Evolutionary conservation across 2,797 vertebrate species (phyloP).

Genomic region (Squalus acanthias): DNA sequence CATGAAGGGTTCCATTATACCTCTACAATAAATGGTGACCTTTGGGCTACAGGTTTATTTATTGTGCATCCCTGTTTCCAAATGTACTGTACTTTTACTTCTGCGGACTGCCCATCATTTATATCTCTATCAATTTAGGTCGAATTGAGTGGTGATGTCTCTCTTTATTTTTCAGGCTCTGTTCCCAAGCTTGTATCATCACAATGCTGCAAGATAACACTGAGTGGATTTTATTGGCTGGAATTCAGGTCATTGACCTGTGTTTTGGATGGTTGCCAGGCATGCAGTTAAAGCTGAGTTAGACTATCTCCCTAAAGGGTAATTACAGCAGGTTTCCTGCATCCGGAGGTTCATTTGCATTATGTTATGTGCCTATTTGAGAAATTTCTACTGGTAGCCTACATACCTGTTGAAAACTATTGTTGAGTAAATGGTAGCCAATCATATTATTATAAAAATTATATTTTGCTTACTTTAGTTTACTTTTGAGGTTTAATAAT

Average conservation of each 20-base stretch:
- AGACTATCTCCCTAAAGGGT: slow-evolving; percentile 23
- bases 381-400: neutral
- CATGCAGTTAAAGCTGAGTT: slow-evolving; percentile 20
- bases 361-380: neutral
- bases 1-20: slow-evolving; percentile 33
- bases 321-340: slow-evolving; percentile 5
- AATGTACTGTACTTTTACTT: slow-evolving; percentile 22
- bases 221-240: slow-evolving; percentile 18
- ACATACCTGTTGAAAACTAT: neutral
- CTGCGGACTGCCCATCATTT: slow-evolving; percentile 20
- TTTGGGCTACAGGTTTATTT: slow-evolving; percentile 34
- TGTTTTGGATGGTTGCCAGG: neutral
- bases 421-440: neutral
- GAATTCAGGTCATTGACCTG: slow-evolving; percentile 13
- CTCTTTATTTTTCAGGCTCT: neutral
- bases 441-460: neutral
- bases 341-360: neutral
- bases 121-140: slow-evolving; percentile 23
- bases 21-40: slow-evolving; percentile 35
- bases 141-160: neutral
- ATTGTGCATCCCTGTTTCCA: slow-evolving; percentile 28
- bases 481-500: neutral
- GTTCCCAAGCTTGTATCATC: slow-evolving; percentile 9
- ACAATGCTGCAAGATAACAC: slow-evolving; percentile 6
- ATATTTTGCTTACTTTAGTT: neutral